phyloP scores from a whole-genome alignment of 2,797 vertebrate species.

The Lagodon rhomboides region DNA sequence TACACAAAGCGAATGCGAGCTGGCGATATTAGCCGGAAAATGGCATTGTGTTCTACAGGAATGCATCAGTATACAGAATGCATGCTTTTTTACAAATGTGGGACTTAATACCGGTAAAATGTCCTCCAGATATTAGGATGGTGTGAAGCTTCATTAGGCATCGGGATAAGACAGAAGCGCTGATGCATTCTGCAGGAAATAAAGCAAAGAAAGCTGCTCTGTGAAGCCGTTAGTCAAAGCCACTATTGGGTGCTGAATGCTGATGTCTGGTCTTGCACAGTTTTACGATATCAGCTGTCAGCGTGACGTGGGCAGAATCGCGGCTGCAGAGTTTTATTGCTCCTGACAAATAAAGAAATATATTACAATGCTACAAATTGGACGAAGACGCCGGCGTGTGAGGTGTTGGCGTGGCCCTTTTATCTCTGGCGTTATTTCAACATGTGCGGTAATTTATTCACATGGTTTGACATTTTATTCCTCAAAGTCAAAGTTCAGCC shows the following conservation, averaged over 20 bases:
- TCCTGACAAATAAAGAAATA: conserved; percentile 2
- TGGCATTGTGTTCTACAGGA: not conserved
- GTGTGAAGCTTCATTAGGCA: conserved; percentile 63
- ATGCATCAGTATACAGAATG: conserved; percentile 12
- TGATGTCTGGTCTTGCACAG: conserved; percentile 48
- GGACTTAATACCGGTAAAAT: conserved; percentile 36
- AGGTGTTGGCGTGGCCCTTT: not conserved
- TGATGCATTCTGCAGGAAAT: conserved; percentile 42
- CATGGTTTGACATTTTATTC: conserved; percentile 41
- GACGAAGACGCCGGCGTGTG: not conserved
- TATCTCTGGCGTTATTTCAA: not conserved
- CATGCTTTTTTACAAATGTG: conserved; percentile 31
- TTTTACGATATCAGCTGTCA: conserved; percentile 45
- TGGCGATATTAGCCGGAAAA: not conserved
- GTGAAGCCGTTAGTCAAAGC: conserved; percentile 49
- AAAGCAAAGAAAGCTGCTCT: conserved; percentile 29
- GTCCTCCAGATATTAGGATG: conserved; percentile 53
- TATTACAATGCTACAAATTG: not conserved
- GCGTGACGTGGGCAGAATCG: conserved; percentile 33
- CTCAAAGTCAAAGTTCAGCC: conserved; percentile 28
- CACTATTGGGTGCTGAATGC: conserved; percentile 35
- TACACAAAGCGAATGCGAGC: conserved; percentile 4
- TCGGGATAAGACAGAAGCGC: conserved; percentile 33
- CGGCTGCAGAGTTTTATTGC: conserved; percentile 1
- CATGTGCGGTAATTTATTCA: conserved; percentile 2